A percentile compares a stretch with the other conserved stretches of the same genome.
Conservation (phyloP, 2,888 invertebrate species). For the Tenthredo scrophulariae region DNA sequence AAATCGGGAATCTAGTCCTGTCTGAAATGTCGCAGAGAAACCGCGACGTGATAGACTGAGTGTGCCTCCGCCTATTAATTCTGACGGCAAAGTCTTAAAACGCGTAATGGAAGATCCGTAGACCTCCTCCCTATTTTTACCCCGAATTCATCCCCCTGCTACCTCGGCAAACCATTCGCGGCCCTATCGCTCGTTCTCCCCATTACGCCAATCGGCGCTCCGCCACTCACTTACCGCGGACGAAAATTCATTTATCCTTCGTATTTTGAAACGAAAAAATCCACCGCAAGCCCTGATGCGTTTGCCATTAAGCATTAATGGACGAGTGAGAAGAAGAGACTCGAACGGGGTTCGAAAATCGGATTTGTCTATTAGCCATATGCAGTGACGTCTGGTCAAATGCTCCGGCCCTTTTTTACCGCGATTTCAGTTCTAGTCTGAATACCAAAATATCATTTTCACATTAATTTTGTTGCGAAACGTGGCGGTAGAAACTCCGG, state of each 20-base stretch:
- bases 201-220: conserved; percentile 52
- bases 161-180: conserved; percentile 40
- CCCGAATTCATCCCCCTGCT: conserved; percentile 13
- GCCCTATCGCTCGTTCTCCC: conserved; percentile 51
- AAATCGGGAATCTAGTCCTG: neutral
- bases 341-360: neutral
- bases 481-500: neutral
- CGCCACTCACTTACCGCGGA: conserved; percentile 50
- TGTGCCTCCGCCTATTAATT: conserved; percentile 43
- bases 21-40: neutral
- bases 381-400: conserved; percentile 11
- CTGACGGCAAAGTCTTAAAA: conserved; percentile 45
- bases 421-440: neutral
- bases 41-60: conserved; percentile 29
- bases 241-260: conserved; percentile 45
- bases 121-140: conserved; percentile 12
- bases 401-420: neutral
- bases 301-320: conserved; percentile 36
- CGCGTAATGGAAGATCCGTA: conserved; percentile 50
- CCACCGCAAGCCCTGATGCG: conserved; percentile 11
- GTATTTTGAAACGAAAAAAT: conserved; percentile 51
- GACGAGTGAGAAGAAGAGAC: neutral
- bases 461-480: neutral
- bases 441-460: neutral
- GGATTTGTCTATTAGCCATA: neutral